Evolutionary conservation across 2,888 invertebrate genomes (phyloP), one percentile per base, ranked within the genome.

Genomic region (Coecobrya sp.): DNA sequence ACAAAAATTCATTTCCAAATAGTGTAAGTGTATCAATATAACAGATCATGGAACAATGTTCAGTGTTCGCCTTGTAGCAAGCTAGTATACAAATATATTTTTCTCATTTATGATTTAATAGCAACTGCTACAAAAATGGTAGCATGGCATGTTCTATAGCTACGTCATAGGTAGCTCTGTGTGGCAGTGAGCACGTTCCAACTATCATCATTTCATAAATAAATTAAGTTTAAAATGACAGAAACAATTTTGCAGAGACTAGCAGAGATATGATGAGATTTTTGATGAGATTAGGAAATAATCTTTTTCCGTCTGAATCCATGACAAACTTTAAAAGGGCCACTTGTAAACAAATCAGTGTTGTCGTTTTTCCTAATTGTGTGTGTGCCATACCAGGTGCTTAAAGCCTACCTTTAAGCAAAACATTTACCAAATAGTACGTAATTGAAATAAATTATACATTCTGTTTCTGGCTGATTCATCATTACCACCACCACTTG

Each of bases 391-490:
- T n/a, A n/a, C 3, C 13, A 49, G 13, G 27, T 13, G 16, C 27
- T 4, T 65, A 27, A 1, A 3, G 59, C 19, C 13, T 19, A n/a
- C 11, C 22, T 19, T 59, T 59, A 19, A 19, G 22, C 5, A 5
- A 1, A 59, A 2, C 7, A 59, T 19, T 59, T 19, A 59, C 25
- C 10, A 65, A 27, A 25, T 27, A 27, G 65, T 19, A 65, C 25
- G 65, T 19, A 65, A 65, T 65, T 11, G 19, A 65, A 8, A 27
- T 65, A 65, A 65, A 65, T 68, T 68, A 27, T 27, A n/a, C 68
- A 42, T 70, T 45, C 10, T 25, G 8, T 13, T 76, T 76, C 3
- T 76, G 1, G 76, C 22, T 76, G 76, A 76, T 49, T 45, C 76
- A 76, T 76, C 73, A 42, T 42, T n/a, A 42, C 42, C 10, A 73